A percentile compares a stretch with the other conserved stretches of the same genome.
Evolutionary conservation across 53 echinoderm and acorn worm genomes (phyloP).

Genomic region (Holothuria leucospilota): DNA sequence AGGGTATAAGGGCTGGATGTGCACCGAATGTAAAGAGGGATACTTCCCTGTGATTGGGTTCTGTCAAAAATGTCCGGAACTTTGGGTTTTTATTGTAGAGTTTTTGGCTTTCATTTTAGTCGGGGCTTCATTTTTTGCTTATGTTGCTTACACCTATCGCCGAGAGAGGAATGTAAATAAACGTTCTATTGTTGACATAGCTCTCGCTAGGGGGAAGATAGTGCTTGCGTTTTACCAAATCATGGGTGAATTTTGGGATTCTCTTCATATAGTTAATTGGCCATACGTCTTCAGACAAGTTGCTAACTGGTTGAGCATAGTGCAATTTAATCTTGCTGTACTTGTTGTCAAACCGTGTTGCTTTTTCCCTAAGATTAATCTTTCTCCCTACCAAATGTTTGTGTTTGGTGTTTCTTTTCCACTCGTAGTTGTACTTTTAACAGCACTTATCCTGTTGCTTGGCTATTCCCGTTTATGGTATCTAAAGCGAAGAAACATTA

Average conservation of each 20-base stretch:
- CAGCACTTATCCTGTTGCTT: not conserved
- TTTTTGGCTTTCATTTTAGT: not conserved
- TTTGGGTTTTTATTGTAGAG: not conserved
- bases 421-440: not conserved
- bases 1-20: constrained; percentile 60
- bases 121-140: not conserved
- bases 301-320: not conserved
- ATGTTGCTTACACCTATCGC: not conserved
- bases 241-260: constrained; percentile 37
- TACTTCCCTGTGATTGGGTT: constrained; percentile 24
- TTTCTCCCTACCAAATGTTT: constrained; percentile 6
- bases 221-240: constrained; percentile 36
- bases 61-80: constrained; percentile 7
- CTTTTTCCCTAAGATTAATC: not conserved
- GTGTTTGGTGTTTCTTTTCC: not conserved
- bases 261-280: not conserved
- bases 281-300: not conserved
- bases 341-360: constrained; percentile 34
- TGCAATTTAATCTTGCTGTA: not conserved
- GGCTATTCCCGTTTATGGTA: not conserved
- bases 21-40: constrained; percentile 22
- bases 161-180: not conserved
- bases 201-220: constrained; percentile 20
- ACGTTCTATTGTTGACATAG: constrained; percentile 14
- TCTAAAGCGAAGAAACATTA: not conserved